A percentile compares a stretch with the other conserved stretches of the same genome.
These are phyloP conservation scores for Lacerta agilis DNA, from an alignment of 2,797 vertebrate genomes.

Conservation along the genomic window DNA sequence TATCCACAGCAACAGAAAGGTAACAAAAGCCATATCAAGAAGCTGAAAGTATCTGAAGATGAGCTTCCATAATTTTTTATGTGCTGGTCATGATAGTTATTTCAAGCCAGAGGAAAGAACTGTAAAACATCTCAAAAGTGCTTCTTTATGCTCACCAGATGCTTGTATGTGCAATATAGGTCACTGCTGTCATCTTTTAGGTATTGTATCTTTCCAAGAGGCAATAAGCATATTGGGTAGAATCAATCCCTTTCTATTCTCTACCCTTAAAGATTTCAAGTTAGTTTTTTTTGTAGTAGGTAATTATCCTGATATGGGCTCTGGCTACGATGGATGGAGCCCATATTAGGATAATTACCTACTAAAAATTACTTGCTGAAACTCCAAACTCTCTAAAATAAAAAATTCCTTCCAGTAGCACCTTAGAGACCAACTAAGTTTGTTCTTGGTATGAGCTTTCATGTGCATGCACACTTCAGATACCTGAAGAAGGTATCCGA, in stretches of 20 bases:
- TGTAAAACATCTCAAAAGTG: background rate
- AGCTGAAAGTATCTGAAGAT: conserved; percentile 5
- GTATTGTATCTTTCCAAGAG: conserved; percentile 8
- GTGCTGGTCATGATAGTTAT: background rate
- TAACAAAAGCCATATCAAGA: background rate
- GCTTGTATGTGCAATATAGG: background rate
- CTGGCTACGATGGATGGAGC: too few species aligned
- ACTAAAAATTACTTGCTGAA: too few species aligned
- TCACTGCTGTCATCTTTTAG: background rate
- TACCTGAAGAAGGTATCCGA: too few species aligned
- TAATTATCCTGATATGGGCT: too few species aligned
- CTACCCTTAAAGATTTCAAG: conserved; percentile 3
- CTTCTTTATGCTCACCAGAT: conserved; percentile 26
- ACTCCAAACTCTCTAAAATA: too few species aligned
- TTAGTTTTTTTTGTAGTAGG: background rate
- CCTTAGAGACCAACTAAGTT: too few species aligned
- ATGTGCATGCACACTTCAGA: too few species aligned
- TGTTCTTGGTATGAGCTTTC: too few species aligned
- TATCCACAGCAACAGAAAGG: background rate
- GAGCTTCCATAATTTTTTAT: conserved; percentile 26
- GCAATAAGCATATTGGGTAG: background rate
- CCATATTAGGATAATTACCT: too few species aligned
- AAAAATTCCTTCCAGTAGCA: too few species aligned
- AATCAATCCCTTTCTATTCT: conserved; percentile 14
- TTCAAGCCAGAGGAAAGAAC: conserved; percentile 3